phyloP scores from a whole-genome alignment of 1,140 invertebrate genomes.

The Drosophila melanogaster region DNA sequence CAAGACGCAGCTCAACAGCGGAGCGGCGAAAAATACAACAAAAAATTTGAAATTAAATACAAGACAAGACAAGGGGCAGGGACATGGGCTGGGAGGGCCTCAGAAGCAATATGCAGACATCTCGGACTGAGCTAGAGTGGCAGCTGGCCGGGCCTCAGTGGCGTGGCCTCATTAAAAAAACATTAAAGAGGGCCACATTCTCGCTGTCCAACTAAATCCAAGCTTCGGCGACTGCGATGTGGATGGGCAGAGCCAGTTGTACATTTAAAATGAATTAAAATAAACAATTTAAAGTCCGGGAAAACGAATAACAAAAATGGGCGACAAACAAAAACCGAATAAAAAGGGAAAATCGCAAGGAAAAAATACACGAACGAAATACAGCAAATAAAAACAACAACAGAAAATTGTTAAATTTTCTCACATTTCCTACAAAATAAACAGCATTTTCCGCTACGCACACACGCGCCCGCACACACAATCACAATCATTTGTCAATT shows the following conservation, averaged over 20 bases:
- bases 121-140: conserved; percentile 8
- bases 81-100: not conserved
- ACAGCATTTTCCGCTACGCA: conserved; percentile 66
- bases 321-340: conserved; percentile 22
- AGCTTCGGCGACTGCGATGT: not conserved
- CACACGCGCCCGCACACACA: conserved; percentile 36
- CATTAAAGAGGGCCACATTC: conserved; percentile 70
- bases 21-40: conserved; percentile 19
- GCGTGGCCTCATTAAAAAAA: conserved; percentile 75
- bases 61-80: conserved; percentile 40
- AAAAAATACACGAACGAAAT: not conserved
- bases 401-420: conserved; percentile 72
- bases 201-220: conserved; percentile 23
- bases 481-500: conserved; percentile 80
- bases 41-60: conserved; percentile 78
- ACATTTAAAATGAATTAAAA: conserved; percentile 65
- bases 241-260: conserved; percentile 26
- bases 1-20: conserved; percentile 54
- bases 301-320: conserved; percentile 4
- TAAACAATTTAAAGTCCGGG: conserved; percentile 44
- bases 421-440: conserved; percentile 74
- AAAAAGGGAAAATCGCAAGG: conserved; percentile 25
- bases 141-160: conserved; percentile 35
- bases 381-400: conserved; percentile 31
- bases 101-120: conserved; percentile 8